These are phyloP conservation scores for Piaya cayana DNA, from an alignment of 2,113 vertebrate species.

Conservation along the genomic window DNA sequence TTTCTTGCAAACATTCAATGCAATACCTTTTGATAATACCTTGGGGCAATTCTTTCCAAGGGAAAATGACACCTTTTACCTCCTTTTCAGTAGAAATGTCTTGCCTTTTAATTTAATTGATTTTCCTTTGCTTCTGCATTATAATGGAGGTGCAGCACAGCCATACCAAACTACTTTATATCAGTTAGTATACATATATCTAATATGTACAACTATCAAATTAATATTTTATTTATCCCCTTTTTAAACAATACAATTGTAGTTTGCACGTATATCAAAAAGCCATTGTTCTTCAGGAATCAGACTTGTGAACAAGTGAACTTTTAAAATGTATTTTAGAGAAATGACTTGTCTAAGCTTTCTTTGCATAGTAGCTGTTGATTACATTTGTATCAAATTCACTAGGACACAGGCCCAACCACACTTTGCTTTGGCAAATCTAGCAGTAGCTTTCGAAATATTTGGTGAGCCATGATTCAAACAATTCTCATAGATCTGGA, in stretches of 20 bases:
- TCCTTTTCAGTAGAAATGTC: not conserved
- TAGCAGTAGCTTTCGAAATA: not conserved
- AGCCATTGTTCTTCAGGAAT: not conserved
- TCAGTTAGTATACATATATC: not conserved
- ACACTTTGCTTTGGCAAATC: not conserved
- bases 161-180: not conserved
- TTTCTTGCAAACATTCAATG: not conserved
- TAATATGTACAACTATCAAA: not conserved
- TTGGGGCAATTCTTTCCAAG: not conserved
- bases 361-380: not conserved
- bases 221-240: not conserved
- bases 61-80: not conserved
- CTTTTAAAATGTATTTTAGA: not conserved
- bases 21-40: not conserved
- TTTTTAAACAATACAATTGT: not conserved
- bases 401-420: not conserved
- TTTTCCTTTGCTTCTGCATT: not conserved
- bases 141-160: not conserved
- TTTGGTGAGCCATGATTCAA: not conserved
- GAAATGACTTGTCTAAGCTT: not conserved
- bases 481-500: not conserved
- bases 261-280: not conserved
- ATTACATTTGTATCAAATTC: not conserved
- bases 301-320: not conserved
- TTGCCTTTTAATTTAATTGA: conserved; percentile 26